Conservation (phyloP, 1,140 invertebrate genomes). For the Lasaia peninsularis region DNA sequence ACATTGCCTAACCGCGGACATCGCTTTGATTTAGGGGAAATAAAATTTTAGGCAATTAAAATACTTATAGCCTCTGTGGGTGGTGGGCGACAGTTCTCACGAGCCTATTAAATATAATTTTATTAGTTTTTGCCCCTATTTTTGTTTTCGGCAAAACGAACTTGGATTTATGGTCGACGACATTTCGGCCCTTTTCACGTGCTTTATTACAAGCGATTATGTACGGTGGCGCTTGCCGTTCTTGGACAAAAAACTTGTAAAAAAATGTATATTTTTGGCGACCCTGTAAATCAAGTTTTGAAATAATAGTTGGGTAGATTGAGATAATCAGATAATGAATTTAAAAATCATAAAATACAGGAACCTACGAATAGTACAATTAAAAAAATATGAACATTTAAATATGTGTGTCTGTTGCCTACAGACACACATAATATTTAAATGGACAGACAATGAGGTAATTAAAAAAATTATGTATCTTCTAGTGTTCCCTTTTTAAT, state of each 20-base stretch:
- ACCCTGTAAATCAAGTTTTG: slow-evolving; percentile 8
- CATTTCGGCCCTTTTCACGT: slow-evolving; percentile 42
- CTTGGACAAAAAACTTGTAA: neutral
- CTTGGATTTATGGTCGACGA: slow-evolving; percentile 47
- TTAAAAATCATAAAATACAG: neutral
- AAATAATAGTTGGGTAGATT: neutral
- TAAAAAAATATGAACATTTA: no score
- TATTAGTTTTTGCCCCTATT: slow-evolving; percentile 61
- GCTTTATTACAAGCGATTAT: slow-evolving; percentile 46
- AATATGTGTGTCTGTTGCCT: no score
- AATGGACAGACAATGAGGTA: no score
- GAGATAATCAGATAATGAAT: neutral
- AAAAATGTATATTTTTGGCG: neutral
- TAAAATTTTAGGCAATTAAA: slow-evolving; percentile 73
- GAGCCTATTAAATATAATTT: slow-evolving; percentile 74
- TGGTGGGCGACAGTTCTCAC: slow-evolving; percentile 74
- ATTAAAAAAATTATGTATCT: no score
- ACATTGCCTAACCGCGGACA: slow-evolving; percentile 48
- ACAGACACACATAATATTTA: no score
- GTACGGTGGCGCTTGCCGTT: slow-evolving; percentile 21
- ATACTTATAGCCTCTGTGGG: slow-evolving; percentile 72
- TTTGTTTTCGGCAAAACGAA: slow-evolving; percentile 41
- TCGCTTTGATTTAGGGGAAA: slow-evolving; percentile 65
- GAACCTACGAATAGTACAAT: no score
- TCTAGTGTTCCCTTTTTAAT: no score